These are phyloP conservation scores for Anomalospiza imberbis DNA, from an alignment of 2,797 vertebrate genomes.

Conservation along the genomic window DNA sequence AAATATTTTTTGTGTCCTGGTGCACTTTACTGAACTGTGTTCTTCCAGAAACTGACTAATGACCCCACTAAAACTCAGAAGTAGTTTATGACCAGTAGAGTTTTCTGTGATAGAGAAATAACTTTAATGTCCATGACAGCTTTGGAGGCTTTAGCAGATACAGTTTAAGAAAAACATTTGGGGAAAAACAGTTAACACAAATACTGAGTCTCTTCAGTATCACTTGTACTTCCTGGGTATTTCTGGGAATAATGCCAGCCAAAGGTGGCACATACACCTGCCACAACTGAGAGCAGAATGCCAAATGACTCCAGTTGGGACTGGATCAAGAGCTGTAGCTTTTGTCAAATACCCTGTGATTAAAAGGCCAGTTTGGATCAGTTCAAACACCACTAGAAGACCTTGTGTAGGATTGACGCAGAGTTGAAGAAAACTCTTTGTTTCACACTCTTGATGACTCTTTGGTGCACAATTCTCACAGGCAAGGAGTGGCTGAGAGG, in stretches of 20 bases:
- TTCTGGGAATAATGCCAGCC: background rate
- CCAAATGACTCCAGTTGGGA: background rate
- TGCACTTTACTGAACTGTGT: background rate
- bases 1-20: background rate
- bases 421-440: background rate
- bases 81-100: background rate
- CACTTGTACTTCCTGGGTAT: background rate
- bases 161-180: background rate
- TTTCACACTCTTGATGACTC: background rate
- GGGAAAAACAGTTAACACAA: background rate
- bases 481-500: background rate
- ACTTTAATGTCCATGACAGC: background rate
- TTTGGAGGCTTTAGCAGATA: background rate
- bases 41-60: slow-evolving; percentile 5
- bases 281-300: background rate
- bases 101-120: slow-evolving; percentile 6
- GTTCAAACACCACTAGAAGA: background rate
- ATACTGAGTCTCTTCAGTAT: background rate
- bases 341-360: background rate
- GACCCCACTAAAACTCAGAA: background rate
- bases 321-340: background rate
- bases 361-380: background rate
- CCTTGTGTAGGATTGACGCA: background rate
- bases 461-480: background rate
- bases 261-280: background rate